Percentiles rank a stretch among this genome's conserved stretches.
phyloP scores from a whole-genome alignment of 2,888 invertebrate species.

The Nebria brevicollis region DNA sequence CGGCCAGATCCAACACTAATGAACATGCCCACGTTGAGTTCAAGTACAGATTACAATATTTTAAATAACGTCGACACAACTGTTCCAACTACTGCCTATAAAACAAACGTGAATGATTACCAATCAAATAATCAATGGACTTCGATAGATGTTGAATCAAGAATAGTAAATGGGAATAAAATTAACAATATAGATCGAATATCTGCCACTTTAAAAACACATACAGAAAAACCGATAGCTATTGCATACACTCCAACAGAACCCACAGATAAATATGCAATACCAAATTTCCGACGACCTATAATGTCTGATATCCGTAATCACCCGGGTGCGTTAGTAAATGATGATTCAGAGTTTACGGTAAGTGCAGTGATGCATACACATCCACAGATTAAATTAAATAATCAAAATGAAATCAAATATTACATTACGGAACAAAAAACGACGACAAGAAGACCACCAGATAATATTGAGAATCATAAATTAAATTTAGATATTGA shows the following conservation, averaged over 20 bases:
- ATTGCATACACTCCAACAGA: constrained; percentile 73
- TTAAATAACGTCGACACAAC: constrained; percentile 57
- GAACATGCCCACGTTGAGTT: constrained; percentile 57
- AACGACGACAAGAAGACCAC: constrained; percentile 38
- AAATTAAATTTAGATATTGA: constrained; percentile 48
- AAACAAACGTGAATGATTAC: constrained; percentile 52
- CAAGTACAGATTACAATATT: constrained; percentile 56
- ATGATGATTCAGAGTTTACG: constrained; percentile 58
- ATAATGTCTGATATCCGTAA: constrained; percentile 64
- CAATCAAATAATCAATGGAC: constrained; percentile 60
- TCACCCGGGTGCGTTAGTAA: constrained; percentile 33
- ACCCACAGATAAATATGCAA: constrained; percentile 61
- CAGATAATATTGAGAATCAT: constrained; percentile 48
- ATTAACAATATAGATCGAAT: constrained; percentile 55
- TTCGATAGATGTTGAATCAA: constrained; percentile 61
- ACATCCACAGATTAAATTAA: constrained; percentile 53
- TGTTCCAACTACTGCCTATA: constrained; percentile 52
- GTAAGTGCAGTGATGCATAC: constrained; percentile 63
- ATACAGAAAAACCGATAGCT: constrained; percentile 70
- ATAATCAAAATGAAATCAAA: constrained; percentile 39
- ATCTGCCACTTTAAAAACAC: constrained; percentile 61
- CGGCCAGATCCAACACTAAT: constrained; percentile 66
- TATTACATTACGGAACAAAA: constrained; percentile 40
- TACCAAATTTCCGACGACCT: constrained; percentile 64
- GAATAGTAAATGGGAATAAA: constrained; percentile 61